Base-by-base conservation (phyloP, 1,140 invertebrate species). In the Plutomurus gul region DNA sequence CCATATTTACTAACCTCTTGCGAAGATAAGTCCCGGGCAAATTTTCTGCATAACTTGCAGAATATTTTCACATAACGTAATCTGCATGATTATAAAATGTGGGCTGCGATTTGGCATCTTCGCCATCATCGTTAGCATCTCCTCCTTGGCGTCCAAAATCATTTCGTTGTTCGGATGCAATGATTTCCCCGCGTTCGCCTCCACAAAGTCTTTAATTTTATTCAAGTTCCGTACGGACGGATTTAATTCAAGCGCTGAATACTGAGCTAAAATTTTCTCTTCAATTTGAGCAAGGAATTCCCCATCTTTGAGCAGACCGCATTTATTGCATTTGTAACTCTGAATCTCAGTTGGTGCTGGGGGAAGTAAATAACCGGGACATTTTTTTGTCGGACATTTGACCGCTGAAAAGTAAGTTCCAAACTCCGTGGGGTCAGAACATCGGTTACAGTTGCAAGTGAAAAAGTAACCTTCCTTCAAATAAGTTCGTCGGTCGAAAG, bases 381-480 rank as follows among this genome's bases (percentile, higher is more conserved):
- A n/a, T n/a, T n/a, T n/a, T n/a, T n/a, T n/a, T n/a, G n/a, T n/a
- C n/a, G n/a, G n/a, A n/a, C n/a, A n/a, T n/a, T n/a, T n/a, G n/a
- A n/a, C n/a, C n/a, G n/a, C n/a, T n/a, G n/a, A n/a, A n/a, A n/a
- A n/a, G n/a, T n/a, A n/a, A n/a, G n/a, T n/a, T n/a, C n/a, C n/a
- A n/a, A n/a, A n/a, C n/a, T n/a, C n/a, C n/a, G n/a, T n/a, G n/a
- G n/a, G n/a, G n/a, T n/a, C n/a, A 5, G 82, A 75, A 81, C 93
- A 94, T 13, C 92, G 85, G 0, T 81, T 80, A 82, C 93, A 94
- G 0, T 85, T 86, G 79, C 92, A 93, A 75, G 87, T 87, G 80
- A 94, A 94, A 84, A 92, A 93, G 86, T 96, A 96, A 2, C 91
- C 91, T 79, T 89, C 86, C 49, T 87, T 85, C 11, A 94, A 87